Evolutionary conservation across 2,113 vertebrate genomes (phyloP).

Genomic region (Alligator mississippiensis): DNA sequence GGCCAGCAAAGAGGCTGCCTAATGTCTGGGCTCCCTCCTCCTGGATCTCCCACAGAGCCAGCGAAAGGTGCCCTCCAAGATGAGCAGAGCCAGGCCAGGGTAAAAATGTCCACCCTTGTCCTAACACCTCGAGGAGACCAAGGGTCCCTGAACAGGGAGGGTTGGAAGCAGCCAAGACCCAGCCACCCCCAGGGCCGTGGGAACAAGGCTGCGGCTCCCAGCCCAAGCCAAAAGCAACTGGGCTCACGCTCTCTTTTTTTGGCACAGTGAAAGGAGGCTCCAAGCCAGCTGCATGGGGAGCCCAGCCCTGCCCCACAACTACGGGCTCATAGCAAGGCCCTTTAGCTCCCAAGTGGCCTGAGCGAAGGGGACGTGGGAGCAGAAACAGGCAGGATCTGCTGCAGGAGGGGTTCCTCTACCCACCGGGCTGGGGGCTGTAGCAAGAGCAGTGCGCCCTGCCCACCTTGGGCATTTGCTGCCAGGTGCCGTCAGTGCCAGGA

Average conservation of each 20-base stretch:
- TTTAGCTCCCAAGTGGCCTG: too few species aligned
- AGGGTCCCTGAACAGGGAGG: background rate
- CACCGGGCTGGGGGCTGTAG: too few species aligned
- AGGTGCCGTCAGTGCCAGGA: accelerated
- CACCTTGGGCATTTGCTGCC: accelerated
- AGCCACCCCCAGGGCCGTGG: background rate
- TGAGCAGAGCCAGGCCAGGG: background rate
- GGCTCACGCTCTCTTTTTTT: background rate
- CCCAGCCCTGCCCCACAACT: too few species aligned
- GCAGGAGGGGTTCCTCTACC: too few species aligned
- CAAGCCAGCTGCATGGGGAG: background rate
- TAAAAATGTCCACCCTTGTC: background rate
- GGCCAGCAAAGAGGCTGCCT: too few species aligned
- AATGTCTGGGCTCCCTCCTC: background rate
- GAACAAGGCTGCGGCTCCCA: accelerated
- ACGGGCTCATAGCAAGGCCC: too few species aligned
- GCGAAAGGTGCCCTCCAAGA: background rate
- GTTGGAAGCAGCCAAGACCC: background rate
- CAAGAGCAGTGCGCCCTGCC: accelerated
- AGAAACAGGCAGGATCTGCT: too few species aligned
- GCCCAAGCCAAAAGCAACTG: background rate
- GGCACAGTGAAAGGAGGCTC: background rate
- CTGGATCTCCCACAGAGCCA: background rate
- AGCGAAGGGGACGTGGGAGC: too few species aligned
- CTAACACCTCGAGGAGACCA: background rate